Evolutionary conservation across 1,140 invertebrate genomes (phyloP), one percentile per base, ranked within the genome.

Genomic region (Galleria mellonella): DNA sequence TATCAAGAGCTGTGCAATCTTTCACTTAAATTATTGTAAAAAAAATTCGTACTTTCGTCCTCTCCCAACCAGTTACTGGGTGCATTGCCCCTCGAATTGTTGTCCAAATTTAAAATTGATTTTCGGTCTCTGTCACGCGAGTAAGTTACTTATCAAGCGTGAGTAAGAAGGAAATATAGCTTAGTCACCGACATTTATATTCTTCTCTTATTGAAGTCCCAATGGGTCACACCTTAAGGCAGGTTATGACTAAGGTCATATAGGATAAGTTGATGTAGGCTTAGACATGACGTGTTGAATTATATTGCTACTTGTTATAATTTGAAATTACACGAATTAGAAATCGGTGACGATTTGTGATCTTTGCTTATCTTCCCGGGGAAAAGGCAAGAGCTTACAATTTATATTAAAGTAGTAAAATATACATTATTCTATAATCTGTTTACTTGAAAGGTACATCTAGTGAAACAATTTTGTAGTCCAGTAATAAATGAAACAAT

Each of bases 1-100:
- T 15, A 39, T 36, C 42, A 41, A 32, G 11, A 42, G 17, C 17
- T 23, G n/a, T n/a, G 38, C 51, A 52, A 59, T 66, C 59, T 64
- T 68, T 65, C 62, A 75, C 56, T 75, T 66, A 51, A 68, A 69
- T 77, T 66, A 71, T 69, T 65, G 68, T 61, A 72, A 68, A 74
- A 23, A 82, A 76, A 79, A 77, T 70, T 66, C 55, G 77, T 78
- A 82, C 77, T 83, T 82, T 83, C 72, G 75, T 74, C 79, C 79
- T 82, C 62, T 78, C 72, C 53, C 67, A 72, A 77, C 73, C 72
- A 71, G 73, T 79, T 72, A 59, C 40, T 46, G 72, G 65, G 79
- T 82, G 63, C 77, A 70, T 72, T 82, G 79, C 71, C 72, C 79
- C 51, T 56, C 28, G 48, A 51, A 63, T 70, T 71, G 70, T 60